Conservation (phyloP, 2,797 vertebrate genomes). For the Paramormyrops hopkinsi region DNA sequence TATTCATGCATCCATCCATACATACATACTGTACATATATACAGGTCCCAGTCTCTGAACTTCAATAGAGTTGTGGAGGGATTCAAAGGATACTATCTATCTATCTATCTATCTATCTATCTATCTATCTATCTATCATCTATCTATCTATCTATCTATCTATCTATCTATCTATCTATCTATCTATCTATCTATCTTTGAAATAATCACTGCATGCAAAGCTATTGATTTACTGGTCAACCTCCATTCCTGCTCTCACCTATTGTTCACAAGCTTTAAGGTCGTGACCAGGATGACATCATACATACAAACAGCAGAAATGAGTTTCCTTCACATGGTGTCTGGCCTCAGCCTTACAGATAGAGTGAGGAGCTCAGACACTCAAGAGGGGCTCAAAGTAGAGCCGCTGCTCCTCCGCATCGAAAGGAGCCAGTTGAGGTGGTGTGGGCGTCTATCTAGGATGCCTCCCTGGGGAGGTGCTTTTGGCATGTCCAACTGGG, state of each 20-base stretch:
- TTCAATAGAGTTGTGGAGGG: too few species aligned
- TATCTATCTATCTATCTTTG: too few species aligned
- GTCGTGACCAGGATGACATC: background rate
- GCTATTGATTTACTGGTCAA: background rate
- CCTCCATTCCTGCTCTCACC: background rate
- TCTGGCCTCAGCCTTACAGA: background rate
- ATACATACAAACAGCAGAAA: background rate
- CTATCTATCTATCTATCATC: too few species aligned
- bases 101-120: too few species aligned
- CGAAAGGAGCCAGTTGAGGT: background rate
- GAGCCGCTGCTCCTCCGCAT: background rate
- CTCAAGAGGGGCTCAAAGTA: background rate
- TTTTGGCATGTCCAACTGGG: background rate
- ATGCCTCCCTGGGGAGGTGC: background rate
- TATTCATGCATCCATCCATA: background rate
- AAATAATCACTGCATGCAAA: background rate
- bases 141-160: too few species aligned
- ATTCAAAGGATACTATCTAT: too few species aligned
- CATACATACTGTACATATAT: too few species aligned
- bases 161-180: too few species aligned
- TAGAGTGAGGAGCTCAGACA: background rate
- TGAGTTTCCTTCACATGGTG: background rate
- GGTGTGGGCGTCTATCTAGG: background rate
- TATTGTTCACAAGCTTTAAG: background rate
- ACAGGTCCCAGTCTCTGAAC: too few species aligned